phyloP scores from a whole-genome alignment of 2,888 invertebrate genomes.

The Amiota communis region DNA sequence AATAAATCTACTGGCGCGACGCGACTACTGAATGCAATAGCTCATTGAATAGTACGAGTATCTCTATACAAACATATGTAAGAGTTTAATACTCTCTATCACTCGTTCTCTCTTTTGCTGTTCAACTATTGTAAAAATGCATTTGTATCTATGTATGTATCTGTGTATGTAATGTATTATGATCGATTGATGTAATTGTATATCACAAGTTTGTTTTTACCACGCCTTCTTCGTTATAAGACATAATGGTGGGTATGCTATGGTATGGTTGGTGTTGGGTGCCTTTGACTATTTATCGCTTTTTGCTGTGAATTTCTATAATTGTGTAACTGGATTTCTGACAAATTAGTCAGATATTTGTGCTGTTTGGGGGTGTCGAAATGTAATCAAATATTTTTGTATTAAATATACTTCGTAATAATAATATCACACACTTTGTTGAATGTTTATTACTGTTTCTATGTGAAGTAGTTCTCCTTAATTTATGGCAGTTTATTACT shows the following conservation, averaged over 20 bases:
- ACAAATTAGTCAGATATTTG: constrained; percentile 31
- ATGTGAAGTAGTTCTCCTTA: too few species aligned
- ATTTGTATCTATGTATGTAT: constrained; percentile 10
- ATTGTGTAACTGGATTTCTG: constrained; percentile 39
- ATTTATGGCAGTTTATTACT: too few species aligned
- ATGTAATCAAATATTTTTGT: too few species aligned
- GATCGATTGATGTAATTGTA: neutral
- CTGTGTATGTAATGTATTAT: constrained; percentile 6
- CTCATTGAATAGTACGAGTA: constrained; percentile 11
- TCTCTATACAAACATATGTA: neutral
- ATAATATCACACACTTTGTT: too few species aligned
- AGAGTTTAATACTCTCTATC: neutral
- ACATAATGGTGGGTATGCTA: too few species aligned
- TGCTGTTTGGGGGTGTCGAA: too few species aligned
- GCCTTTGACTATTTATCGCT: neutral
- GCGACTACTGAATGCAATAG: constrained; percentile 21
- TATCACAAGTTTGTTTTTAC: too few species aligned
- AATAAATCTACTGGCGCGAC: constrained; percentile 26
- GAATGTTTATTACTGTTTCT: too few species aligned
- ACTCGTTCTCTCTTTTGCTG: neutral
- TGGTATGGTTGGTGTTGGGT: too few species aligned
- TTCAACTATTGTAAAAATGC: neutral
- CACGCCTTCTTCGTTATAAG: too few species aligned
- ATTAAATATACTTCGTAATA: too few species aligned
- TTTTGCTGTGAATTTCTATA: constrained; percentile 35